Evolutionary conservation across 2,797 vertebrate genomes (phyloP).

Genomic region (Silurus lanzhouensis): DNA sequence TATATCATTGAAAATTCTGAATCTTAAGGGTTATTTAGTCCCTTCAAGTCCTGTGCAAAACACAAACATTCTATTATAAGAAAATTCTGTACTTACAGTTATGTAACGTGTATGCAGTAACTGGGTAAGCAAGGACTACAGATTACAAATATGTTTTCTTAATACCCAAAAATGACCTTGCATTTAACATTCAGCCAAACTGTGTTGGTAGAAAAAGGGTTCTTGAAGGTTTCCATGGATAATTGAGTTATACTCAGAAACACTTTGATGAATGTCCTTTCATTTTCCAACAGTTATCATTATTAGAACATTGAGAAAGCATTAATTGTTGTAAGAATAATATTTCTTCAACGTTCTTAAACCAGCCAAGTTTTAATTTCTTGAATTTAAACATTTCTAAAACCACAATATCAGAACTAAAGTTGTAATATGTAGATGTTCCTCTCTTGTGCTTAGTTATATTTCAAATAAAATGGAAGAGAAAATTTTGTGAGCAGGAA

Average conservation of each 20-base stretch:
- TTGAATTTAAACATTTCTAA: neutral
- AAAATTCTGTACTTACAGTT: neutral
- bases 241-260: neutral
- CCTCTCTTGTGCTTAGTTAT: neutral
- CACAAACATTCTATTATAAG: no score
- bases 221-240: neutral
- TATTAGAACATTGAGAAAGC: neutral
- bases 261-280: neutral
- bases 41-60: no score
- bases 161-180: neutral
- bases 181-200: neutral
- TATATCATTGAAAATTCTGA: neutral
- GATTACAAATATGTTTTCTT: neutral
- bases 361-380: neutral
- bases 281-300: no score
- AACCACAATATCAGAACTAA: neutral
- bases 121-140: neutral
- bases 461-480: neutral
- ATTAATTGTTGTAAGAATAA: neutral
- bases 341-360: neutral
- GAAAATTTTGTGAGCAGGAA: neutral
- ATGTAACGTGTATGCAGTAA: neutral
- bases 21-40: no score
- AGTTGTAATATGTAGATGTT: neutral
- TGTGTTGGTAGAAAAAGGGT: neutral